Evolutionary conservation across 2,113 vertebrate genomes (phyloP), one percentile per base, ranked within the genome.

Genomic region (Regulus satrapa): DNA sequence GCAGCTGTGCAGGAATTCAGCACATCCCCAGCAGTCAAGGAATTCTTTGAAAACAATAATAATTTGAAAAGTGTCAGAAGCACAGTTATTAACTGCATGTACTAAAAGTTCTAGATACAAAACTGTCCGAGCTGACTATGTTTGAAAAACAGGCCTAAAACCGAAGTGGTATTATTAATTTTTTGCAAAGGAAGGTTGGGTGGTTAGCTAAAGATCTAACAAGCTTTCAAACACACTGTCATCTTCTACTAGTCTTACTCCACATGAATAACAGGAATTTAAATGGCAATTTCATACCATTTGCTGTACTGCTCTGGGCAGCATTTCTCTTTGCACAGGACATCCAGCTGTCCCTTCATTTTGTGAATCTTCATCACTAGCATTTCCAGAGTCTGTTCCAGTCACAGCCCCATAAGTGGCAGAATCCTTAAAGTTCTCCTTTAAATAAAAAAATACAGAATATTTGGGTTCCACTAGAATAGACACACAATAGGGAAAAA

Each of bases 381-480:
- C 97, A 87, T 97, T 98, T 96, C 98, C 98, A 8, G 98, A 99
- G 92, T 98, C 98, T 97, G 95, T 98, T 82, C 98, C 98, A 61
- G 98, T 96, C n/a, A 98, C 97, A 72, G 97, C 97, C 55, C 98
- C 85, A 9, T 96, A 98, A 46, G 97, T 77, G 24, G 97, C 89
- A 41, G 98, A 98, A 98, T 98, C 98, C 89, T 95, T 95, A 79
- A 98, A 98, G 61, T 97, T 96, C 59, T 96, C 97, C 98, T 99
- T 92, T 32, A 76, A 32, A 83, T 55, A 43, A 73, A 80, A 80
- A 64, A 32, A 28, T 4, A 58, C 2, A 46, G 43, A 61, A 58
- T 28, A 54, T 28, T 58, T 40, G 73, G 59, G 18, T 55, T 88
- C 40, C 49, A 52, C 14, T 21, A 29, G 21, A 73, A 61, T 6